These are phyloP conservation scores for Calameuta pallipes DNA, from an alignment of 2,888 invertebrate species.

Conservation along the genomic window DNA sequence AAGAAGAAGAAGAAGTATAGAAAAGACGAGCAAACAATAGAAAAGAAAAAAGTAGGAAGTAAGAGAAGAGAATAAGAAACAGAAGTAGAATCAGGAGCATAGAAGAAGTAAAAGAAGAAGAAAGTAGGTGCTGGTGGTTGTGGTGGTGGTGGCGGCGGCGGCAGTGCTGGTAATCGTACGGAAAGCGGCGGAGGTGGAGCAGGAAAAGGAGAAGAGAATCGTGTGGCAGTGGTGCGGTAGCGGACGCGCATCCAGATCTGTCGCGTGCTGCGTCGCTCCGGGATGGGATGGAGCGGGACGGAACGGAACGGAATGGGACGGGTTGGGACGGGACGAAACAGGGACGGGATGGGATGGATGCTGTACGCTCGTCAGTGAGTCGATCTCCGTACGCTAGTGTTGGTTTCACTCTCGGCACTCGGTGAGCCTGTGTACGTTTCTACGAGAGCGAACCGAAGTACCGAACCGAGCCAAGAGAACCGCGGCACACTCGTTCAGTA, in stretches of 20 bases:
- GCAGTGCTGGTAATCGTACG: constrained; percentile 17
- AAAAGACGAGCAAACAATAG: constrained; percentile 8
- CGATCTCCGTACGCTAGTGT: constrained; percentile 43
- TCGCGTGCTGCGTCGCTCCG: constrained; percentile 52
- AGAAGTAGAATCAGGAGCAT: constrained; percentile 13
- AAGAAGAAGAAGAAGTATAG: constrained; percentile 23
- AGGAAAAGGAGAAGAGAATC: constrained; percentile 18
- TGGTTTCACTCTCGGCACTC: constrained; percentile 54
- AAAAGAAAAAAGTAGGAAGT: constrained; percentile 3
- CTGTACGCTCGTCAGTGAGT: constrained; percentile 45
- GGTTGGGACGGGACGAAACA: constrained; percentile 37
- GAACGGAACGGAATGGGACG: constrained; percentile 31
- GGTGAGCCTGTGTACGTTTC: constrained; percentile 36
- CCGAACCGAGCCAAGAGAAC: constrained; percentile 60
- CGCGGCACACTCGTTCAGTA: constrained; percentile 63
- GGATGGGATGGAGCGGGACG: constrained; percentile 44
- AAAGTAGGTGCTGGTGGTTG: constrained; percentile 8
- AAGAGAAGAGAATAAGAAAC: constrained; percentile 31
- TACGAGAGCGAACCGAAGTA: constrained; percentile 54
- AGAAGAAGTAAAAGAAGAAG: constrained; percentile 14
- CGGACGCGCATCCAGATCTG: constrained; percentile 44
- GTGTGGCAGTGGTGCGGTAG: constrained; percentile 38
- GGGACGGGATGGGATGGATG: constrained; percentile 46
- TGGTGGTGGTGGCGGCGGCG: constrained; percentile 3
- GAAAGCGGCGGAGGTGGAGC: constrained; percentile 18